These are phyloP conservation scores for Brachyopa scutellaris DNA, from an alignment of 2,888 invertebrate species.

Conservation along the genomic window DNA sequence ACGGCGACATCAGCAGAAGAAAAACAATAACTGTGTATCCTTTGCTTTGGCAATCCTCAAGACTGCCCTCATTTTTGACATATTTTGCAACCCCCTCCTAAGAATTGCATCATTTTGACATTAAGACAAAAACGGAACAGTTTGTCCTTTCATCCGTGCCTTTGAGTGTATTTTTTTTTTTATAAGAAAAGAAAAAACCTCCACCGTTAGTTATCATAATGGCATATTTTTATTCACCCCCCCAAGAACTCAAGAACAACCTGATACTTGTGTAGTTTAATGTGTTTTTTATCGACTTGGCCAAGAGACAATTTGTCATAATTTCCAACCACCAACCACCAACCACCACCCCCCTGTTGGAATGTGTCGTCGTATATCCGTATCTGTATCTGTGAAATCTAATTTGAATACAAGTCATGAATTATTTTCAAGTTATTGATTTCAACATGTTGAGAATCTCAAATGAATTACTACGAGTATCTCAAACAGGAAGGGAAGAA, in stretches of 20 bases:
- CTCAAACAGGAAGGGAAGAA: background rate
- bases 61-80: slow-evolving; percentile 61
- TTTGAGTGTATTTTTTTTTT: background rate
- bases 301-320: slow-evolving; percentile 72
- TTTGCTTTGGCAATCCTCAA: slow-evolving; percentile 34
- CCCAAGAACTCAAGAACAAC: slow-evolving; percentile 36
- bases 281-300: slow-evolving; percentile 72
- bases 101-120: slow-evolving; percentile 68
- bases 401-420: slow-evolving; percentile 70
- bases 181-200: slow-evolving; percentile 1
- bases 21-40: slow-evolving; percentile 25
- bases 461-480: slow-evolving; percentile 46
- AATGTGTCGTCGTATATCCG: slow-evolving; percentile 2
- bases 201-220: slow-evolving; percentile 63
- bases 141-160: slow-evolving; percentile 52
- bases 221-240: slow-evolving; percentile 69
- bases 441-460: slow-evolving; percentile 68
- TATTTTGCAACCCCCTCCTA: slow-evolving; percentile 16
- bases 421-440: slow-evolving; percentile 72
- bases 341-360: background rate
- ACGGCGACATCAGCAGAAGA: slow-evolving; percentile 1
- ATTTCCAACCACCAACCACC: slow-evolving; percentile 1
- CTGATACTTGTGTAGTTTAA: slow-evolving; percentile 69
- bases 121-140: slow-evolving; percentile 68
- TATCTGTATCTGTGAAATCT: slow-evolving; percentile 28